phyloP scores from a whole-genome alignment of 2,797 vertebrate genomes.

The Lagocephalus sceleratus region DNA sequence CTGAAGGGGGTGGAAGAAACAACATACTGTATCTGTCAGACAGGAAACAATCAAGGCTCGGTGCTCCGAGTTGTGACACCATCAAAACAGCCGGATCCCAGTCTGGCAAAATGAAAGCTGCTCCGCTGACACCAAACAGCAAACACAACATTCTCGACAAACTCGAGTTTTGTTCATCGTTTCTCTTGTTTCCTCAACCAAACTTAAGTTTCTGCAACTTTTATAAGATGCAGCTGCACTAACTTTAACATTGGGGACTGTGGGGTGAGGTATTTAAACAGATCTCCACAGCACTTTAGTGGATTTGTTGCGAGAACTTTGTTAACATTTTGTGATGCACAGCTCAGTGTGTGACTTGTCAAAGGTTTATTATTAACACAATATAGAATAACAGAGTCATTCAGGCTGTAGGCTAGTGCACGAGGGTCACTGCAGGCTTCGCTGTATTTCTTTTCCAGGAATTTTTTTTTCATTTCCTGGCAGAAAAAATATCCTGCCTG shows the following conservation, averaged over 20 bases:
- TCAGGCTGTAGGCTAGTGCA: too few relatives aligned
- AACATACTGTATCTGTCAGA: slow-evolving; percentile 57
- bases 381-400: too few relatives aligned
- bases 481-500: neutral
- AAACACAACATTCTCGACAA: slow-evolving; percentile 29
- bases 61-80: slow-evolving; percentile 53
- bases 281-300: neutral
- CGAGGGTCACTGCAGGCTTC: neutral
- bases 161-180: slow-evolving; percentile 17
- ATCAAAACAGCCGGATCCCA: slow-evolving; percentile 42
- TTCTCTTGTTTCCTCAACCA: slow-evolving; percentile 11
- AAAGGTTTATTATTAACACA: too few relatives aligned
- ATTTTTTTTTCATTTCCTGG: slow-evolving; percentile 5
- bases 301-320: neutral
- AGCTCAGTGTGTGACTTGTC: too few relatives aligned
- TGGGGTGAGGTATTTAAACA: too few relatives aligned
- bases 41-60: slow-evolving; percentile 60
- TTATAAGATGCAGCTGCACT: slow-evolving; percentile 35
- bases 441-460: neutral
- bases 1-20: slow-evolving; percentile 44
- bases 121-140: slow-evolving; percentile 23
- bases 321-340: neutral
- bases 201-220: slow-evolving; percentile 34
- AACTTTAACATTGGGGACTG: slow-evolving; percentile 35
- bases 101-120: slow-evolving; percentile 54